Evolutionary conservation across 2,113 vertebrate species (phyloP), one percentile per base, ranked within the genome.

Genomic region (Holacanthus passer): DNA sequence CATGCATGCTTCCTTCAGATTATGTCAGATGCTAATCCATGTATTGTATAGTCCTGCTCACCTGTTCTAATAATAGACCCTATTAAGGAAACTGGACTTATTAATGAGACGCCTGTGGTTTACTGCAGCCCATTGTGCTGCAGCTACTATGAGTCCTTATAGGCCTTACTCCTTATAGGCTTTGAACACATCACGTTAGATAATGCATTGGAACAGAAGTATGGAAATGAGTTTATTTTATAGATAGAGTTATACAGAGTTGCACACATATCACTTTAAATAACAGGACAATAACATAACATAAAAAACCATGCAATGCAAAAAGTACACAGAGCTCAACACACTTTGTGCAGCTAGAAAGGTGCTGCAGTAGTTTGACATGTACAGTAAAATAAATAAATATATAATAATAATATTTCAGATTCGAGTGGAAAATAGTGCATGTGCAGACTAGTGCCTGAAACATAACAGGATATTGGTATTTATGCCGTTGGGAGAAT

Each of bases 21-120:
- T 95, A 95, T 94, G 85, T 93, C 92, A 94, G 84, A 90, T 87
- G 77, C 78, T 96, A 95, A 95, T 95, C 95, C 93, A 79, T 77
- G 82, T 79, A 79, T 82, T 88, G 79, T 85, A 89, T 91, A 94
- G 93, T 88, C 92, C 91, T 93, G 87, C 92, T 94, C 89, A 91
- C 91, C 87, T 91, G 80, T 70, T 90, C 93, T 95, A 94, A 92
- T 93, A 85, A 93, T 95, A 95, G 93, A 90, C 37, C 80, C 56
- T 92, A 95, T 92, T 93, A 90, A 88, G 77, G 78, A 82, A 92
- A 87, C 84, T 64, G 31, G 19, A 29, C 77, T 71, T 77, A 75
- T 87, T 81, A 79, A 79, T 84, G 63, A 81, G 59, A 80, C 31
- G 73, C 65, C 55, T 31, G 73, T 19, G 65, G 56, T 85, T 79